Percentiles rank a stretch among this genome's conserved stretches.
These are phyloP conservation scores for Rhabdophis nuchalis DNA, from an alignment of 2,797 vertebrate species.

Conservation along the genomic window DNA sequence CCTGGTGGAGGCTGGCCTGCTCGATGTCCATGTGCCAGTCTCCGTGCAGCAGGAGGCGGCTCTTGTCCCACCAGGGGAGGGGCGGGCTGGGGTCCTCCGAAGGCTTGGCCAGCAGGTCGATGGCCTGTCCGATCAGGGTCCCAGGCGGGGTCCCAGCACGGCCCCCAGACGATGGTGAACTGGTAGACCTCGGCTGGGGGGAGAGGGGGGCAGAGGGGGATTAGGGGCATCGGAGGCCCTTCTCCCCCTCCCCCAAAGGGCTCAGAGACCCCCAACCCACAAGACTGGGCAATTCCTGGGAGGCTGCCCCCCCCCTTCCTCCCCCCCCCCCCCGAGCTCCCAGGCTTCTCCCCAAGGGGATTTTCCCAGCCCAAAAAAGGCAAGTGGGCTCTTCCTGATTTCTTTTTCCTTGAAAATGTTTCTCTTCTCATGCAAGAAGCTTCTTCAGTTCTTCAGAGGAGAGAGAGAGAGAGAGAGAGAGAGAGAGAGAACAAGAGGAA, in stretches of 20 bases:
- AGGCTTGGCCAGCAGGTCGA: constrained; percentile 93
- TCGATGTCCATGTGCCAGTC: constrained; percentile 94
- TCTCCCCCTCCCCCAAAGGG: not conserved
- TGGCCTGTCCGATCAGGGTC: constrained; percentile 92
- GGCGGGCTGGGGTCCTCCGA: constrained; percentile 88
- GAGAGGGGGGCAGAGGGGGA: not conserved
- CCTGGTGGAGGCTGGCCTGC: constrained; percentile 93
- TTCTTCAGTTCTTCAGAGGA: too few species aligned
- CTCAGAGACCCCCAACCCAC: not conserved
- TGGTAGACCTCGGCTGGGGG: constrained; percentile 85
- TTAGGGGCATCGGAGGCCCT: not conserved
- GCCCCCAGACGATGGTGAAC: constrained; percentile 97
- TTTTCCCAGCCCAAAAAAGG: too few species aligned
- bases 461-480: too few species aligned
- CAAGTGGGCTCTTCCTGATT: too few species aligned
- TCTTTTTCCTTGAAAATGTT: too few species aligned
- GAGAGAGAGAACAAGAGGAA: too few species aligned
- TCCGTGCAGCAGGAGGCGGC: constrained; percentile 89
- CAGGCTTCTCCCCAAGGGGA: too few species aligned
- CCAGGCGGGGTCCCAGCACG: constrained; percentile 98
- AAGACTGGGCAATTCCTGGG: fast-evolving
- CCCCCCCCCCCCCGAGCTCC: too few species aligned
- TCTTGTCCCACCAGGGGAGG: constrained; percentile 98
- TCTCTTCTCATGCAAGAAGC: too few species aligned
- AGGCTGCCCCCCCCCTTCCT: not conserved